These are phyloP conservation scores for Crotalus viridis DNA, from an alignment of 2,113 vertebrate species.

Conservation along the genomic window DNA sequence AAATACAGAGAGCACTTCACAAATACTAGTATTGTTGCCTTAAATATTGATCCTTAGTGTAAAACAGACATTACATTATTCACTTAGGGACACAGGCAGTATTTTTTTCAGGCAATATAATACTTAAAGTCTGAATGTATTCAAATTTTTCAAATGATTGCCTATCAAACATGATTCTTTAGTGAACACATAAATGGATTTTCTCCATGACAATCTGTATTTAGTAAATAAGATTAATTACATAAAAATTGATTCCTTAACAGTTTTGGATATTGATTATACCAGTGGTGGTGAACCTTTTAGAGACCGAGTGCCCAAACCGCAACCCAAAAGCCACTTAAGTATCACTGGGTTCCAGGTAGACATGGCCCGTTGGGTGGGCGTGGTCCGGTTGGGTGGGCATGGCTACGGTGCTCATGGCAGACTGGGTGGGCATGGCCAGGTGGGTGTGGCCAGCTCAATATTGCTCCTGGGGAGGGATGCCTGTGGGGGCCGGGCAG, in stretches of 20 bases:
- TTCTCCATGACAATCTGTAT: background rate
- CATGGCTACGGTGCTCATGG: too few species aligned
- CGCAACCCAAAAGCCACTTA: too few species aligned
- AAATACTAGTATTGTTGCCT: conserved; percentile 17
- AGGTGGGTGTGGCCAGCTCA: too few species aligned
- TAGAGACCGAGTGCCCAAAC: too few species aligned
- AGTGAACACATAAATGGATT: background rate
- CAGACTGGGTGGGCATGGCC: too few species aligned
- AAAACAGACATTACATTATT: background rate
- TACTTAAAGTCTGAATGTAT: background rate
- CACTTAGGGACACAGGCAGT: background rate
- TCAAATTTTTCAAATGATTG: background rate
- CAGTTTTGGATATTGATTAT: background rate
- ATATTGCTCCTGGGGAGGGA: too few species aligned
- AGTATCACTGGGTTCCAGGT: too few species aligned
- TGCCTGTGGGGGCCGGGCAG: too few species aligned
- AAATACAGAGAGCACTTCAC: background rate
- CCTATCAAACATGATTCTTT: background rate
- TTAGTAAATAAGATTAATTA: background rate
- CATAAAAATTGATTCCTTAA: background rate
- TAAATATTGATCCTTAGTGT: background rate
- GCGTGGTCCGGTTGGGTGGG: too few species aligned
- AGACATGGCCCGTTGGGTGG: too few species aligned
- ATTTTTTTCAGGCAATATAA: background rate
- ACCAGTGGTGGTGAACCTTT: too few species aligned